These are phyloP conservation scores for Chrysogorgia sp. DNA, from an alignment of 92 coral and sea anemone genomes.

Conservation along the genomic window DNA sequence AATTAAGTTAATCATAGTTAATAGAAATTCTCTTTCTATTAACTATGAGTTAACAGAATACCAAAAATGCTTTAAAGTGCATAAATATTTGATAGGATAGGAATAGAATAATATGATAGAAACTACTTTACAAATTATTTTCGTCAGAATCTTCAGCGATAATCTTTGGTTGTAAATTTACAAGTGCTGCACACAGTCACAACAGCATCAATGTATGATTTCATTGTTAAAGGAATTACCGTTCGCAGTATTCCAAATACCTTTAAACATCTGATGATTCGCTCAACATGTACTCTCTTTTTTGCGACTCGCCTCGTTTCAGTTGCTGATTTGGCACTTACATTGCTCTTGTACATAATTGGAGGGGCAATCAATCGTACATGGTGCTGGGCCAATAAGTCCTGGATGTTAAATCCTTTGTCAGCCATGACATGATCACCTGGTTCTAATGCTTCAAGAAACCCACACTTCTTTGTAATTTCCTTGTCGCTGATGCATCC, in stretches of 20 bases:
- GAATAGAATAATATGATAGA: too few species aligned
- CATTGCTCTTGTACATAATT: conserved; percentile 64
- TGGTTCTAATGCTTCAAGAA: conserved; percentile 63
- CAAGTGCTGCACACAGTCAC: not conserved
- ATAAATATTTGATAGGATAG: too few species aligned
- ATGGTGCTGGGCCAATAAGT: too few species aligned
- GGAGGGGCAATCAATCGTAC: conserved; percentile 71
- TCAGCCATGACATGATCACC: too few species aligned
- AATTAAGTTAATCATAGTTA: too few species aligned
- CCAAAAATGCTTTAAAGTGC: too few species aligned
- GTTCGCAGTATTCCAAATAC: conserved; percentile 64
- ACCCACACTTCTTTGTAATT: conserved; percentile 66
- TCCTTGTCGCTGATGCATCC: conserved; percentile 79
- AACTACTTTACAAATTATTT: too few species aligned
- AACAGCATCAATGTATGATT: not conserved
- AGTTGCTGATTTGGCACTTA: conserved; percentile 73
- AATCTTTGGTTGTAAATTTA: not conserved
- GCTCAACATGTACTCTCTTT: conserved; percentile 73
- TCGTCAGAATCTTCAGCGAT: not conserved
- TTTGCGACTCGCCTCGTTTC: conserved; percentile 76
- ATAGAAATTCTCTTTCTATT: too few species aligned
- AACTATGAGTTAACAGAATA: too few species aligned
- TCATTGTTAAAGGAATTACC: conserved; percentile 57
- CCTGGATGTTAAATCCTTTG: too few species aligned
- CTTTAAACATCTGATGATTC: conserved; percentile 68